Evolutionary conservation across 2,888 invertebrate genomes (phyloP).

Genomic region (Apamea crenata): DNA sequence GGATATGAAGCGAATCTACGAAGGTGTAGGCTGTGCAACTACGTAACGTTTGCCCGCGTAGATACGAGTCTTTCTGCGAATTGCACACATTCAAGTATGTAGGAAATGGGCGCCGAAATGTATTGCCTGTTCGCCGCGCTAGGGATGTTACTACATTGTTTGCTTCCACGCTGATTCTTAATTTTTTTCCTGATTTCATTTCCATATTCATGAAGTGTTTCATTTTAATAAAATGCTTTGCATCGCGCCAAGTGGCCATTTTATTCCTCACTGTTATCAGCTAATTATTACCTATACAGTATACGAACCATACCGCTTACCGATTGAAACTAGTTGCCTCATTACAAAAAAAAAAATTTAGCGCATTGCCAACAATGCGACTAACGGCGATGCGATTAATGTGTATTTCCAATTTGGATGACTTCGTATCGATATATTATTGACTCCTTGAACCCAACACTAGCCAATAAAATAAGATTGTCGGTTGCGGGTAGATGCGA

Average conservation of each 20-base stretch:
- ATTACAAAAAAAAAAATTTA: conserved; percentile 1
- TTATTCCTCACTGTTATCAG: conserved; percentile 22
- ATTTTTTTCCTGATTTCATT: conserved; percentile 23
- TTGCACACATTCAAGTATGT: conserved; percentile 75
- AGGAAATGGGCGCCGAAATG: conserved; percentile 69
- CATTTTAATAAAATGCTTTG: conserved; percentile 29
- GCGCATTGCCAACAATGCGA: conserved; percentile 17
- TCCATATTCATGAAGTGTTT: conserved; percentile 16
- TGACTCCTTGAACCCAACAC: conserved; percentile 70
- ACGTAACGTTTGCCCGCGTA: conserved; percentile 54
- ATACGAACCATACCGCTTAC: conserved; percentile 21
- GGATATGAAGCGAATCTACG: conserved; percentile 66
- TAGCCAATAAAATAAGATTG: conserved; percentile 86
- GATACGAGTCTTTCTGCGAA: conserved; percentile 71
- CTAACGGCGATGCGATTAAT: conserved; percentile 18
- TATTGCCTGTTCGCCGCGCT: conserved; percentile 69
- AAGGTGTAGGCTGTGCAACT: conserved; percentile 62
- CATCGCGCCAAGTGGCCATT: background rate
- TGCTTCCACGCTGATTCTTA: conserved; percentile 22
- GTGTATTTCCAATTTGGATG: background rate
- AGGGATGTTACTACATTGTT: conserved; percentile 62
- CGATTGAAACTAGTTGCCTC: conserved; percentile 13
- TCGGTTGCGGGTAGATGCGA: conserved; percentile 79
- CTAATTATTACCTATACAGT: conserved; percentile 1
- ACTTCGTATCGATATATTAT: conserved; percentile 67